A percentile compares a stretch with the other conserved stretches of the same genome.
These are phyloP conservation scores for Yponomeuta malinellus DNA, from an alignment of 2,888 invertebrate species.

Conservation along the genomic window DNA sequence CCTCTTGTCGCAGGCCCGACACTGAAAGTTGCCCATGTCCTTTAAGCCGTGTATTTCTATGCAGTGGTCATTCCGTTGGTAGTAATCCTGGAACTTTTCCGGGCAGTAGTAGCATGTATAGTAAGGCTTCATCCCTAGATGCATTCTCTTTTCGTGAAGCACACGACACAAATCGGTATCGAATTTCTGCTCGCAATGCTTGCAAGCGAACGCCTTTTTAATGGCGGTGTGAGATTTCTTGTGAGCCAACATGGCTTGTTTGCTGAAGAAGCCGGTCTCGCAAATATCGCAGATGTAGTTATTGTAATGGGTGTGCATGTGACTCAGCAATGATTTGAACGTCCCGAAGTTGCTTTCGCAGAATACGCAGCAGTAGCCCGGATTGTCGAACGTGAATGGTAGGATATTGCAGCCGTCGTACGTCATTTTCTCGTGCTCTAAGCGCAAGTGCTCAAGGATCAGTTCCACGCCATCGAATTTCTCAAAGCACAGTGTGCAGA, in stretches of 20 bases:
- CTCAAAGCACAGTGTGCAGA: conserved; percentile 38
- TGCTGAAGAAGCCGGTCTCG: conserved; percentile 26
- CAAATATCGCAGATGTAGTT: conserved; percentile 42
- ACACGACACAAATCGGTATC: background rate
- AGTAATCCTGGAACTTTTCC: conserved; percentile 54
- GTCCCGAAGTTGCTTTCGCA: conserved; percentile 35
- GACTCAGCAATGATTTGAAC: conserved; percentile 39
- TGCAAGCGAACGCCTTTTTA: background rate
- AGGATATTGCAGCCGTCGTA: conserved; percentile 39
- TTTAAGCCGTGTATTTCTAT: conserved; percentile 31
- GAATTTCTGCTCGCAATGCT: background rate
- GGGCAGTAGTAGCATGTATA: conserved; percentile 52
- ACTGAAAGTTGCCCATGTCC: conserved; percentile 5
- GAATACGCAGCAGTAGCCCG: conserved; percentile 33
- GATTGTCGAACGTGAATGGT: conserved; percentile 40
- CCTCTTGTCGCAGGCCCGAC: conserved; percentile 20
- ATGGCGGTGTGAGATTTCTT: background rate
- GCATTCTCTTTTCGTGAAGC: conserved; percentile 5
- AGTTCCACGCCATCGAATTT: conserved; percentile 29
- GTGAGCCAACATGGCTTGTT: background rate
- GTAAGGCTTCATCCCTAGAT: background rate
- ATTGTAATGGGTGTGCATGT: conserved; percentile 43
- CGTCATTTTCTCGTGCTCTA: conserved; percentile 35
- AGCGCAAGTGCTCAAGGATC: conserved; percentile 21
- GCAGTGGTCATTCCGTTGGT: conserved; percentile 39